phyloP scores from a whole-genome alignment of 2,113 vertebrate species.

The Coptodon bakossiorum region DNA sequence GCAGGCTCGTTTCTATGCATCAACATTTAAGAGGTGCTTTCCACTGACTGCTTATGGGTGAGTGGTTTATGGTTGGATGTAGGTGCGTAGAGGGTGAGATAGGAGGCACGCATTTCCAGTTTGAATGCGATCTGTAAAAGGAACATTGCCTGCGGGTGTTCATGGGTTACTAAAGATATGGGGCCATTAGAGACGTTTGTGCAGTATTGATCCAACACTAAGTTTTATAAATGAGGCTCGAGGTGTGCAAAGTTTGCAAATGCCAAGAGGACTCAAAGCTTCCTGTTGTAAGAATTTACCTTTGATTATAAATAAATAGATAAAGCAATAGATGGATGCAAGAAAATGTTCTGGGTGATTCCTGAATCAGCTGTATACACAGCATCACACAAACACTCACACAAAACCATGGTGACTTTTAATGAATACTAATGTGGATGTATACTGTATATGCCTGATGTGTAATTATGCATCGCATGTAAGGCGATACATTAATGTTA shows the following conservation, averaged over 20 bases:
- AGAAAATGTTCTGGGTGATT: background rate
- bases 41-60: background rate
- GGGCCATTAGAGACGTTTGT: background rate
- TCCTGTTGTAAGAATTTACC: background rate
- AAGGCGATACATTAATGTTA: background rate
- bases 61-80: background rate
- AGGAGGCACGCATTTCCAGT: background rate
- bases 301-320: background rate
- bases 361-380: background rate
- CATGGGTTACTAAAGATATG: background rate
- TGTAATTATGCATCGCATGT: background rate
- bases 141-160: background rate
- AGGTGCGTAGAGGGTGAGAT: background rate
- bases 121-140: background rate
- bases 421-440: background rate
- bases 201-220: background rate
- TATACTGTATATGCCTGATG: background rate
- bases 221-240: background rate
- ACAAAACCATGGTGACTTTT: background rate
- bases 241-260: background rate
- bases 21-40: background rate
- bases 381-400: background rate
- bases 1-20: background rate
- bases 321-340: background rate
- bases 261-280: background rate